Conservation (phyloP, 2,888 invertebrate species). For the Cheilosia vernalis region DNA sequence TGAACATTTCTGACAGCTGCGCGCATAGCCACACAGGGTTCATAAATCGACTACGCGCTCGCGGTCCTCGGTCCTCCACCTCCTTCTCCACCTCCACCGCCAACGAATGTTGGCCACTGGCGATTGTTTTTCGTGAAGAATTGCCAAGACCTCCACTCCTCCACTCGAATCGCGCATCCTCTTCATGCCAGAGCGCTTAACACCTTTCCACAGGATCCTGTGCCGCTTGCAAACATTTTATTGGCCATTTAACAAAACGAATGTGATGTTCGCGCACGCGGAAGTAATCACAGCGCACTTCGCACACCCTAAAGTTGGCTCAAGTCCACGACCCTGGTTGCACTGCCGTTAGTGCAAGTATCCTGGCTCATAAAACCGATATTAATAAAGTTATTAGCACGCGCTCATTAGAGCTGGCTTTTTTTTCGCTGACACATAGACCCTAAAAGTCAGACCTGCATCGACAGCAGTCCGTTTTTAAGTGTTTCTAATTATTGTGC, state of each 20-base stretch:
- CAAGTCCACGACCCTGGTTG: slow-evolving; percentile 47
- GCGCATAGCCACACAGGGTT: slow-evolving; percentile 67
- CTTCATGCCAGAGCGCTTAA: slow-evolving; percentile 34
- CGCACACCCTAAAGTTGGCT: slow-evolving; percentile 62
- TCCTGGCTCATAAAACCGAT: slow-evolving; percentile 43
- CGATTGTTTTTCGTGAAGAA: slow-evolving; percentile 62
- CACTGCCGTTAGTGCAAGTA: slow-evolving; percentile 14
- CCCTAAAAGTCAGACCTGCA: background rate
- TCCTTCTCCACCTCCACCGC: slow-evolving; percentile 52
- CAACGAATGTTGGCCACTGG: slow-evolving; percentile 60
- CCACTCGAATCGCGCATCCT: slow-evolving; percentile 37
- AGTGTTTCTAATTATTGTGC: slow-evolving; percentile 50
- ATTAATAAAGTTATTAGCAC: slow-evolving; percentile 55
- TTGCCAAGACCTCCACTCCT: slow-evolving; percentile 65
- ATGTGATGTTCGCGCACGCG: slow-evolving; percentile 72
- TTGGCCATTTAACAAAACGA: slow-evolving; percentile 68
- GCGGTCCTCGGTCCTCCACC: slow-evolving; percentile 16
- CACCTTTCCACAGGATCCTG: slow-evolving; percentile 15
- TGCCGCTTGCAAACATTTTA: slow-evolving; percentile 44
- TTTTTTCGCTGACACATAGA: background rate
- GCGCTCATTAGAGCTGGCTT: slow-evolving; percentile 20
- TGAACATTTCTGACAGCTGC: slow-evolving; percentile 71
- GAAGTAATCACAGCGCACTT: slow-evolving; percentile 72
- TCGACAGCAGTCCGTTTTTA: slow-evolving; percentile 13
- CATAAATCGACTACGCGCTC: slow-evolving; percentile 61